Evolutionary conservation across 35 echinoderm and acorn worm genomes (phyloP).

Genomic region (Eucidaris tribuloides): DNA sequence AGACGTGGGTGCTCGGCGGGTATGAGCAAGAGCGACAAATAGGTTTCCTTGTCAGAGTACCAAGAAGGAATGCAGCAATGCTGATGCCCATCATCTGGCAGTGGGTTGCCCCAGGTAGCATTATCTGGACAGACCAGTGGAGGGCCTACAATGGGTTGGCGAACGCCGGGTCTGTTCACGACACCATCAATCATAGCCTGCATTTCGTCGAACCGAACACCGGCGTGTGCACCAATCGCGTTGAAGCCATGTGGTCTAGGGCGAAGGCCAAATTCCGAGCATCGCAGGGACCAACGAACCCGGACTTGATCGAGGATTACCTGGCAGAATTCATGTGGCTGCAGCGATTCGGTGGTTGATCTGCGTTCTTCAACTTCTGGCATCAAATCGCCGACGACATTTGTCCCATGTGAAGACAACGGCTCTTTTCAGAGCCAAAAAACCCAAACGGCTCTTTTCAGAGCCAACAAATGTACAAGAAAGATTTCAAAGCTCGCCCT

Average conservation of each 20-base stretch:
- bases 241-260: slow-evolving; percentile 32
- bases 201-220: slow-evolving; percentile 42
- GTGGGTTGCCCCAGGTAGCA: neutral
- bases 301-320: slow-evolving; percentile 10
- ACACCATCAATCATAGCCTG: slow-evolving; percentile 37
- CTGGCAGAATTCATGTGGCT: slow-evolving; percentile 64
- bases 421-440: too few species aligned
- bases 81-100: slow-evolving; percentile 33
- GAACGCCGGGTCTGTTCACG: neutral
- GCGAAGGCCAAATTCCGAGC: slow-evolving; percentile 18
- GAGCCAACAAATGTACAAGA: too few species aligned
- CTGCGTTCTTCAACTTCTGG: neutral
- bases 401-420: slow-evolving; percentile 42
- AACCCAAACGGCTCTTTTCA: too few species aligned
- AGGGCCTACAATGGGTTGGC: neutral
- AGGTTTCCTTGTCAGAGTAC: slow-evolving; percentile 34
- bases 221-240: slow-evolving; percentile 18
- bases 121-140: slow-evolving; percentile 49
- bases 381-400: slow-evolving; percentile 26
- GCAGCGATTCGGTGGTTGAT: neutral
- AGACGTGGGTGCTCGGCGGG: slow-evolving; percentile 28
- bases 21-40: neutral
- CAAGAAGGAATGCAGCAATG: neutral
- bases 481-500: too few species aligned
- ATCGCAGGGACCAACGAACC: slow-evolving; percentile 3